These are phyloP conservation scores for Hypomecis punctinalis DNA, from an alignment of 2,888 invertebrate genomes.

Conservation along the genomic window DNA sequence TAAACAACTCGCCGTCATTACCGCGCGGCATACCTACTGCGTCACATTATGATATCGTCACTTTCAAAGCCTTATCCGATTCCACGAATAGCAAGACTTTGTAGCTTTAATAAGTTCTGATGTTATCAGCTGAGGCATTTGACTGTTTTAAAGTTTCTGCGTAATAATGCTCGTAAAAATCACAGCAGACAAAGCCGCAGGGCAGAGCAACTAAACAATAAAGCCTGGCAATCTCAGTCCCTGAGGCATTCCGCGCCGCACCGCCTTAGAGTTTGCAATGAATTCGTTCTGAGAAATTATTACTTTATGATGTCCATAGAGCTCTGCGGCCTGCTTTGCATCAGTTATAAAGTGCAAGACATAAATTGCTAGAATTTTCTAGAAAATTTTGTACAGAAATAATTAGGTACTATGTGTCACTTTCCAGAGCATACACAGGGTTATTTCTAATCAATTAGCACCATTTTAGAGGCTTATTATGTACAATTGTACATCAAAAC, in stretches of 20 bases:
- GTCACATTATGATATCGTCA: too few relatives aligned
- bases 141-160: too few relatives aligned
- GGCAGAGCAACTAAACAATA: slow-evolving; percentile 46
- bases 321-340: slow-evolving; percentile 32
- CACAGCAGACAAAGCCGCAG: neutral
- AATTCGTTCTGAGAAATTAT: slow-evolving; percentile 54
- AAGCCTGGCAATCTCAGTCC: slow-evolving; percentile 46
- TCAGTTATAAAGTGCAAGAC: slow-evolving; percentile 27
- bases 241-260: slow-evolving; percentile 50
- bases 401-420: neutral
- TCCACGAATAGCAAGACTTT: too few relatives aligned
- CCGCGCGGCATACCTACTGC: too few relatives aligned
- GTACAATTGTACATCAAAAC: too few relatives aligned
- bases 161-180: neutral
- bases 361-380: slow-evolving; percentile 2
- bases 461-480: too few relatives aligned
- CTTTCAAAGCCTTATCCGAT: too few relatives aligned
- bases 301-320: slow-evolving; percentile 44
- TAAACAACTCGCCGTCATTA: too few relatives aligned
- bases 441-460: too few relatives aligned
- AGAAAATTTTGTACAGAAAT: neutral
- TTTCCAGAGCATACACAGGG: neutral
- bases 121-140: too few relatives aligned
- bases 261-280: slow-evolving; percentile 52
- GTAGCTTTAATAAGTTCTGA: too few relatives aligned